Base-by-base conservation (phyloP, 2,113 vertebrate species). In the Notiomystis cincta region DNA sequence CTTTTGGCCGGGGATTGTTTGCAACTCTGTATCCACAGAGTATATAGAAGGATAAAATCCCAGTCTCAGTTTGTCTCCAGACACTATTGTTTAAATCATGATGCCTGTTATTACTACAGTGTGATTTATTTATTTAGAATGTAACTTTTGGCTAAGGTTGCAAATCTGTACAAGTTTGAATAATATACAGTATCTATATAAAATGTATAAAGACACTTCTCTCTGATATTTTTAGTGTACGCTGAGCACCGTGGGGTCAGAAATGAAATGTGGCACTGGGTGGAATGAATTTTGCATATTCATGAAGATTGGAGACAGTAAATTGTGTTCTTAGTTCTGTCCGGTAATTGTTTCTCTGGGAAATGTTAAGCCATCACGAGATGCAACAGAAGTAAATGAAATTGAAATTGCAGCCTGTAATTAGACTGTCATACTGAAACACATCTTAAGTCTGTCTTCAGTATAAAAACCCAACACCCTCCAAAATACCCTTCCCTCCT, bases 321-420 rank as follows among this genome's bases (percentile, higher is more conserved):
- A 93, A 93, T 71, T 84, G 40, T 92, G 20, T 96, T 96, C 86
- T 78, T 94, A 69, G 57, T 71, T 60, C 47, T 94, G 61, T 92
- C 86, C 86, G 94, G 69, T 94, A 93, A 92, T 94, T 96, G 93
- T 97, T 95, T 96, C 69, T 90, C 8, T 67, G 33, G 82, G 61
- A 95, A 92, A 82, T 82, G 76, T 93, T 90, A 81, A 86, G 31
- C 45, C 60, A 53, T 92, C 93, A 64, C 8, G 47, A 87, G 93
- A 87, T 78, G 82, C 72, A 87, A 72, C 65, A 93, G 69, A 89
- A 95, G 72, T 87, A 93, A 96, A 93, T 83, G 80, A 93, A 96
- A 93, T 89, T 93, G 93, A 92, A 97, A 89, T 92, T 92, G 86
- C 83, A 81, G 77, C 48, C 77, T 84, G 85, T 96, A 95, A 95